Percentiles rank a stretch among this genome's conserved stretches.
These are phyloP conservation scores for Anoplolepis gracilipes DNA, from an alignment of 1,140 invertebrate species.

Conservation along the genomic window DNA sequence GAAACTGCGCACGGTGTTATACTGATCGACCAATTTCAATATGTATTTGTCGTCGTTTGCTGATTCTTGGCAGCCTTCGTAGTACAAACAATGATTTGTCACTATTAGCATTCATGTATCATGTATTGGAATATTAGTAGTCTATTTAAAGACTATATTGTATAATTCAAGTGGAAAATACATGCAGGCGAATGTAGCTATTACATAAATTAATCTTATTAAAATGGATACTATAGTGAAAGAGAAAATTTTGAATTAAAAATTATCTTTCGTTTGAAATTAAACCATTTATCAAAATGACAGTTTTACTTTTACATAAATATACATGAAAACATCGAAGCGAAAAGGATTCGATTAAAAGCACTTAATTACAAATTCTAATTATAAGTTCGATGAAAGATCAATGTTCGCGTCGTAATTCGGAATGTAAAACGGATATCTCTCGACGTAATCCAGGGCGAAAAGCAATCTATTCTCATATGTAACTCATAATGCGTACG, in stretches of 20 bases:
- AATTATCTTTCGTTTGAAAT: not conserved
- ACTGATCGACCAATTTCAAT: not conserved
- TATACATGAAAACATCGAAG: not conserved
- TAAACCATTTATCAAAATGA: no score
- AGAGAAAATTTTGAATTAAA: not conserved
- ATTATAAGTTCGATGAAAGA: not conserved
- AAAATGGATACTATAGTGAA: not conserved
- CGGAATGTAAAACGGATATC: not conserved
- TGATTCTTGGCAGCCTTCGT: not conserved
- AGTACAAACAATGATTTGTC: not conserved
- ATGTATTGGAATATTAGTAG: not conserved
- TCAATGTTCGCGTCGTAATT: not conserved
- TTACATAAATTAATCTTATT: conserved; percentile 9
- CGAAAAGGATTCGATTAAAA: not conserved
- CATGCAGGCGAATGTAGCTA: not conserved
- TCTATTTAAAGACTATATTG: not conserved
- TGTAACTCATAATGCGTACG: conserved; percentile 60
- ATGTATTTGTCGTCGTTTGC: not conserved
- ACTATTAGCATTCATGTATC: not conserved
- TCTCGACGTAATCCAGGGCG: not conserved
- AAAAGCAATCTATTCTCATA: not conserved
- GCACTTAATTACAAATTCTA: not conserved
- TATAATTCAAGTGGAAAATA: not conserved
- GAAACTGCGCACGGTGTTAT: not conserved
- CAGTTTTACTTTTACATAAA: not conserved